Evolutionary conservation across 2,797 vertebrate species (phyloP).

Genomic region (Sebastes steindachneri): DNA sequence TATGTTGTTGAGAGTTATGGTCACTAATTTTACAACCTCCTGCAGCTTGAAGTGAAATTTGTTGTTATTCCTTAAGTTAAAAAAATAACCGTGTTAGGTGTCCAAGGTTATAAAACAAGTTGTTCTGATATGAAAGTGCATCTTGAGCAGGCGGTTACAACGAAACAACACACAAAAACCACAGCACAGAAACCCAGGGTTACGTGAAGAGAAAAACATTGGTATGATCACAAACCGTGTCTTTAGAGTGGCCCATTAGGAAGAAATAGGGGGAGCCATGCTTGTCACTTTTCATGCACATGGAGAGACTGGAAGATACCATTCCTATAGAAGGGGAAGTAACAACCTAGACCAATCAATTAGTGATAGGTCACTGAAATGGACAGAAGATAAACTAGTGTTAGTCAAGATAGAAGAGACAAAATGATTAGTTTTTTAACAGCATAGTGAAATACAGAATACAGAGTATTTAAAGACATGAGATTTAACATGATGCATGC

Average conservation of each 20-base stretch:
- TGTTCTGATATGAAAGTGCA: background rate
- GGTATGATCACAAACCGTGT: conserved; percentile 99
- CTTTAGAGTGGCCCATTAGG: conserved; percentile 99
- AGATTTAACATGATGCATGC: conserved; percentile 48
- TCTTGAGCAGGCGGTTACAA: conserved; percentile 16
- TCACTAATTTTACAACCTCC: conserved; percentile 21
- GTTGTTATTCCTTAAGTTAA: background rate
- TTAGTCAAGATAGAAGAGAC: conserved; percentile 84
- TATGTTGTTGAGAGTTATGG: conserved; percentile 9
- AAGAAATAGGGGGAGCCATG: conserved; percentile 99
- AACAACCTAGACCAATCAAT: conserved; percentile 99
- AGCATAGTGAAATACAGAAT: conserved; percentile 70
- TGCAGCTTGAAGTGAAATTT: background rate
- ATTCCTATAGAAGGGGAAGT: conserved; percentile 99
- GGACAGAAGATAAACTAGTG: conserved; percentile 85
- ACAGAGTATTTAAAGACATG: conserved; percentile 62
- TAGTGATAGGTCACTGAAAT: conserved; percentile 97
- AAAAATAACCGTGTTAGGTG: background rate
- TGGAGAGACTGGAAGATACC: conserved; percentile 99
- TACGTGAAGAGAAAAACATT: conserved; percentile 85
- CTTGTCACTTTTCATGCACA: conserved; percentile 99
- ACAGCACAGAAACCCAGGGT: conserved; percentile 63
- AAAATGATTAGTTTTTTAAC: conserved; percentile 68
- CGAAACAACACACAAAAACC: conserved; percentile 44
- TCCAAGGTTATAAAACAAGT: background rate